phyloP scores from a whole-genome alignment of 2,888 invertebrate genomes.

The Pyrrhia umbra region DNA sequence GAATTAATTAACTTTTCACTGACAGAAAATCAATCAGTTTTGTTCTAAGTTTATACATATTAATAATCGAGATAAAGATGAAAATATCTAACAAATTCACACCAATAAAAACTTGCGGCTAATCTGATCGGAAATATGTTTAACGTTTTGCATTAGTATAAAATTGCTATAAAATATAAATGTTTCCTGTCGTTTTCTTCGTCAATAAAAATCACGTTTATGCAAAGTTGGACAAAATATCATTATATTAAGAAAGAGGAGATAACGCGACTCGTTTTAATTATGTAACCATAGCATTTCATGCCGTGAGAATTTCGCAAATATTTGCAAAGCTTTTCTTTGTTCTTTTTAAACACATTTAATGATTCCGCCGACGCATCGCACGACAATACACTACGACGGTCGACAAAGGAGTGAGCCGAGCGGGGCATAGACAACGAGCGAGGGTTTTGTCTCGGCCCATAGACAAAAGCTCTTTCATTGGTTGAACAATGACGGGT shows the following conservation, averaged over 20 bases:
- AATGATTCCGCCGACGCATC: constrained; percentile 82
- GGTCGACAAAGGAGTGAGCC: constrained; percentile 84
- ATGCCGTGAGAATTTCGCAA: constrained; percentile 80
- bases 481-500: constrained; percentile 83
- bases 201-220: constrained; percentile 58
- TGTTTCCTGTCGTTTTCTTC: constrained; percentile 53
- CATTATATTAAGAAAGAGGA: constrained; percentile 30
- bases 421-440: constrained; percentile 85
- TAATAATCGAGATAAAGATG: constrained; percentile 21
- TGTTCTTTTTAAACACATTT: constrained; percentile 76
- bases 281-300: constrained; percentile 54
- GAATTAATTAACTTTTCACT: constrained; percentile 53
- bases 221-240: constrained; percentile 46
- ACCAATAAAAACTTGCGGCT: constrained; percentile 33
- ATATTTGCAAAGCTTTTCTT: constrained; percentile 81
- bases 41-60: constrained; percentile 9
- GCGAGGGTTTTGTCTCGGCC: constrained; percentile 82
- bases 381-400: constrained; percentile 78
- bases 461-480: constrained; percentile 89
- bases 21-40: constrained; percentile 25
- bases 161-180: constrained; percentile 58
- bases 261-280: constrained; percentile 46
- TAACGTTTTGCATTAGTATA: constrained; percentile 50
- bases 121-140: constrained; percentile 35
- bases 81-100: constrained; percentile 37